Conservation (phyloP, 1,140 invertebrate species). For the Drosophila suzukii region DNA sequence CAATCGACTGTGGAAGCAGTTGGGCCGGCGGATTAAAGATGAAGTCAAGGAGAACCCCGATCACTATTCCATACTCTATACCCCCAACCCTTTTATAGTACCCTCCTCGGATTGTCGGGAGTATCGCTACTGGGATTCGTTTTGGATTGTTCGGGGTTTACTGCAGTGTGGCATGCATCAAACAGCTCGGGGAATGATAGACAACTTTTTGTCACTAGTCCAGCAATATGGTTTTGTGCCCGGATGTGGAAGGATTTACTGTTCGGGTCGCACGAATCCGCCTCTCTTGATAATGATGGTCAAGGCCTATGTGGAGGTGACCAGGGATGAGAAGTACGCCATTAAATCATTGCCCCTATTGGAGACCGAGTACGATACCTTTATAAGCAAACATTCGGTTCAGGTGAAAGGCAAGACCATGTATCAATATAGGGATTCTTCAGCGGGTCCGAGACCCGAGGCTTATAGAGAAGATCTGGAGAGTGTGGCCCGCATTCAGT, state of each 20-base stretch:
- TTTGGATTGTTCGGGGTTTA: slow-evolving; percentile 95
- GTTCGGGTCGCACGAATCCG: slow-evolving; percentile 92
- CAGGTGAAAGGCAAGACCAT: slow-evolving; percentile 88
- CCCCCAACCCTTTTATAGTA: slow-evolving; percentile 95
- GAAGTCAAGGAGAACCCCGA: slow-evolving; percentile 90
- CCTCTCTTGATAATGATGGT: slow-evolving; percentile 95
- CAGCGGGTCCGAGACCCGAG: slow-evolving; percentile 93
- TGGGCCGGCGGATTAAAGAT: slow-evolving; percentile 92
- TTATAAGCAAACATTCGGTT: slow-evolving; percentile 89
- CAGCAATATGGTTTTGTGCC: slow-evolving; percentile 93
- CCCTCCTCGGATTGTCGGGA: slow-evolving; percentile 95
- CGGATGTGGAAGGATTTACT: slow-evolving; percentile 95
- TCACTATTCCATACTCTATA: slow-evolving; percentile 93
- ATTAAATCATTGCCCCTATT: slow-evolving; percentile 88
- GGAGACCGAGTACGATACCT: slow-evolving; percentile 92
- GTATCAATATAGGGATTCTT: slow-evolving; percentile 89
- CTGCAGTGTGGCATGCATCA: slow-evolving; percentile 92
- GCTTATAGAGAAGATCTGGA: slow-evolving; percentile 91
- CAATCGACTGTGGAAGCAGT: slow-evolving; percentile 91
- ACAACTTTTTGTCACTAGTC: slow-evolving; percentile 91
- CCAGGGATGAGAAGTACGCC: slow-evolving; percentile 90
- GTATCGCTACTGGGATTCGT: slow-evolving; percentile 98
- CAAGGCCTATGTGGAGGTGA: slow-evolving; percentile 90
- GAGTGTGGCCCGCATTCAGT: slow-evolving; percentile 85
- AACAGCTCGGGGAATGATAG: slow-evolving; percentile 93